Base-by-base conservation (phyloP, 1,140 invertebrate genomes). In the Hirudo medicinalis region DNA sequence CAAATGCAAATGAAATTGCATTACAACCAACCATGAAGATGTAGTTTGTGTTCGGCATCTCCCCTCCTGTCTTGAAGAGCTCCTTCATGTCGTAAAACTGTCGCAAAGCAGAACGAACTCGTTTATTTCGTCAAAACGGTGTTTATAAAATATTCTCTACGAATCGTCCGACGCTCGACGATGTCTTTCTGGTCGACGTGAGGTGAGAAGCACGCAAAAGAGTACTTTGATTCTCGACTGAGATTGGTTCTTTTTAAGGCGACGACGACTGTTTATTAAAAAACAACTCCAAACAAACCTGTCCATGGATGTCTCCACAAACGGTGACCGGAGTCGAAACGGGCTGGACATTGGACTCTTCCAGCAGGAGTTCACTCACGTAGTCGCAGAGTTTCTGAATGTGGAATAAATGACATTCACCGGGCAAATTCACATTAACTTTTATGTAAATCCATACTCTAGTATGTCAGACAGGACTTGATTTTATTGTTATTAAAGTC, bases 241-340 rank as follows among this genome's bases (percentile, higher is more conserved):
- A 49, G 9, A 49, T 8, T 49, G 3, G 11, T 49, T 49, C 15
- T 49, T 49, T 36, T 36, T 2, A 36, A 6, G 32, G 32, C 6
- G 2, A 13, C 3, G 43, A 5, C 15, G 4, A 5, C 3, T 15
- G n/a, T 70, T 66, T 69, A 63, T 29, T 69, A 55, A 25, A 54
- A 29, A n/a, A 67, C 20, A n/a, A 5, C 15, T 49, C 1, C 13
- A 8, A 17, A 55, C 74, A 66, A 73, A 82, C 80, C 79, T 99
- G 97, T 19, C 97, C 97, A 83, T 99, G 97, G 75, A 99, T 98
- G 82, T 99, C 97, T 71, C 97, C 97, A 85, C 97, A 99, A 57
- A 98, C 94, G 71, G 95, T 99, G 32, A 99, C 96, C 72, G 96
- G 97, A 63, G 94, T 93, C 81, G 97, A 94, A 19, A 99, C 94